phyloP scores from a whole-genome alignment of 2,113 vertebrate genomes.

The Festucalex cinctus region DNA sequence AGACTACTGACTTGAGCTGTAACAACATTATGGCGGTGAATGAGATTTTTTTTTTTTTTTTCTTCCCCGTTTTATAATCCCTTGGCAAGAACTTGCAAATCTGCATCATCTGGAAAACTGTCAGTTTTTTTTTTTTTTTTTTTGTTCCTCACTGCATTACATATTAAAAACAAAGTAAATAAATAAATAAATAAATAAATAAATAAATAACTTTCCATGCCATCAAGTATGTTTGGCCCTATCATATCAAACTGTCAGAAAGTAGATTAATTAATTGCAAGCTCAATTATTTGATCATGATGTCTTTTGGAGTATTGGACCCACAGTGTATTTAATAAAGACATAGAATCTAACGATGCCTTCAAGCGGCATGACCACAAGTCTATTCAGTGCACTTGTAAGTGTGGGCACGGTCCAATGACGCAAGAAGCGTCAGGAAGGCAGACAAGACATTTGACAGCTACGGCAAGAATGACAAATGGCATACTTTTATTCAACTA shows the following conservation, averaged over 20 bases:
- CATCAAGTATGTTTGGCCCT: neutral
- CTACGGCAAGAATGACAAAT: neutral
- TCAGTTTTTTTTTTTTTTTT: no score
- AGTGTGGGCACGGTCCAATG: neutral
- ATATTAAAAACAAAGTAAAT: no score
- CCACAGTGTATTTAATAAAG: constrained; percentile 20
- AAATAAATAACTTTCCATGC: neutral
- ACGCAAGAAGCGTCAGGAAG: constrained; percentile 5
- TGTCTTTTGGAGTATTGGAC: constrained; percentile 6
- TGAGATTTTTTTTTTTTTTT: constrained; percentile 48
- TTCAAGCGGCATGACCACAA: constrained; percentile 10
- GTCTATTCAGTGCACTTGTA: constrained; percentile 1
- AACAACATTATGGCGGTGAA: constrained; percentile 56
- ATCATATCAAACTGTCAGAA: constrained; percentile 2
- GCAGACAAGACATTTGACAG: neutral
- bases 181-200: no score
- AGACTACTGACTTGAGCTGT: constrained; percentile 55
- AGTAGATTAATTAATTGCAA: constrained; percentile 6
- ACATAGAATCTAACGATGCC: constrained; percentile 3
- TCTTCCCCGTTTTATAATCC: constrained; percentile 31
- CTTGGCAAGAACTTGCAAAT: constrained; percentile 47
- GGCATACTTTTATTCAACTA: neutral
- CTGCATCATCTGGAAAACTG: constrained; percentile 28
- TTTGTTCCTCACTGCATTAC: neutral
- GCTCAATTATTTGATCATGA: constrained; percentile 20